Evolutionary conservation across 2,113 vertebrate genomes (phyloP), one percentile per base, ranked within the genome.

Genomic region (Amia ocellicauda): DNA sequence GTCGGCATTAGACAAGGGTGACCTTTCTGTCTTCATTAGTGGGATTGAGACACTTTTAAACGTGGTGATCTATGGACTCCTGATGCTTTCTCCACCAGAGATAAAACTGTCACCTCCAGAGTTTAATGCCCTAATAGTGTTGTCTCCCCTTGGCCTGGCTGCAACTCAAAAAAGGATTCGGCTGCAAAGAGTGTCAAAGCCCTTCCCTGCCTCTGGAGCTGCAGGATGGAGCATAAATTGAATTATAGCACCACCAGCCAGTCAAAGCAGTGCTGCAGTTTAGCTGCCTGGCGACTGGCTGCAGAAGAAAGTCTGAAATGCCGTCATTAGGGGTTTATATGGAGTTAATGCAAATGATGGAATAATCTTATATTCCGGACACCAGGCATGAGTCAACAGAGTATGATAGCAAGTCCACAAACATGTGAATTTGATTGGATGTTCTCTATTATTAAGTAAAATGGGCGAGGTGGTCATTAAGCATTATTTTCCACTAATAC

Each of bases 221-320:
- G 66, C 53, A 61, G 66, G 54, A 66, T 49, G 68, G 53, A 62
- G 24, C 62, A 74, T 63, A 74, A 71, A 70, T 64, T 73, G 72
- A 71, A 75, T 75, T 77, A 63, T 73, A 79, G 77, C 77, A 75
- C 77, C 77, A 75, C 77, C 77, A 74, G 70, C 59, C 72, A 76
- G 58, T 60, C 31, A 50, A 74, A 62, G 59, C 60, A 58, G 70
- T 24, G 54, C 68, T 74, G 72, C 74, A 77, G 58, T 59, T 73
- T 63, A 45, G 51, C 42, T 59, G 19, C 27, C 26, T 41, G 22
- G 17, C 14, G 8, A n/a, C 59, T 41, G 20, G 23, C 41, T 52
- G 19, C 51, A 36, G 36, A 26, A 58, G 28, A 36, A 22, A 16
- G 27, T 42, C 22, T 29, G 53, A 26, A 60, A 56, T 14, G 28